These are phyloP conservation scores for Campylorhamphus procurvoides DNA, from an alignment of 2,113 vertebrate genomes.

Conservation along the genomic window DNA sequence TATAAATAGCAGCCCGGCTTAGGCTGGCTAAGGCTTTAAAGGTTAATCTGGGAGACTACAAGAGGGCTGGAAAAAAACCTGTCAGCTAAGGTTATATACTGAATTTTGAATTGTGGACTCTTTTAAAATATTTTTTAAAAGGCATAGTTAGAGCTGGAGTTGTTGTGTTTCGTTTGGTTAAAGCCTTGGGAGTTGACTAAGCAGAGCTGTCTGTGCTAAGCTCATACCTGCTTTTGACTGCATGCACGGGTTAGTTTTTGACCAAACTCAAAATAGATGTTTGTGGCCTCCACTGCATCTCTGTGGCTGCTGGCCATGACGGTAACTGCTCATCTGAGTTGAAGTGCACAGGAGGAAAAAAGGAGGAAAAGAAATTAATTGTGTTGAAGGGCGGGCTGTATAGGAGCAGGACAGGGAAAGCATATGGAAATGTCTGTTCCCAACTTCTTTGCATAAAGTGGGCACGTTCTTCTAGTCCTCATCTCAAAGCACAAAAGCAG, in stretches of 20 bases:
- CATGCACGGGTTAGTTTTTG: neutral
- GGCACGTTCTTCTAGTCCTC: neutral
- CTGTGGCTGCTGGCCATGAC: neutral
- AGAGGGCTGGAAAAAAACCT: neutral
- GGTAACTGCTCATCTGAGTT: neutral
- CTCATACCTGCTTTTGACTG: neutral
- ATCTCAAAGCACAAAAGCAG: neutral
- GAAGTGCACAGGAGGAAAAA: too few species aligned
- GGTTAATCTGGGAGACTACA: neutral
- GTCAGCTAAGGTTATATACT: neutral
- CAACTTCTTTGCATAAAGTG: neutral
- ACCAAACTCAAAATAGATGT: neutral
- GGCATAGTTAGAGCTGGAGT: neutral
- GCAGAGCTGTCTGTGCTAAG: neutral
- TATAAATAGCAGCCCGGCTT: neutral
- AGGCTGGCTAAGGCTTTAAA: constrained; percentile 17
- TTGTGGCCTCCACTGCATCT: neutral
- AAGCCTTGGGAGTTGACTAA: neutral
- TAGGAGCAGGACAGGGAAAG: neutral
- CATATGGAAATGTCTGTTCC: neutral
- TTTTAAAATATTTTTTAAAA: neutral
- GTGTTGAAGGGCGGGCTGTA: neutral
- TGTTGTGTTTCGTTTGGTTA: neutral
- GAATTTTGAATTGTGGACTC: neutral
- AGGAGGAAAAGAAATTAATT: neutral